phyloP scores from a whole-genome alignment of 2,797 vertebrate species.

The Botia kubotai region DNA sequence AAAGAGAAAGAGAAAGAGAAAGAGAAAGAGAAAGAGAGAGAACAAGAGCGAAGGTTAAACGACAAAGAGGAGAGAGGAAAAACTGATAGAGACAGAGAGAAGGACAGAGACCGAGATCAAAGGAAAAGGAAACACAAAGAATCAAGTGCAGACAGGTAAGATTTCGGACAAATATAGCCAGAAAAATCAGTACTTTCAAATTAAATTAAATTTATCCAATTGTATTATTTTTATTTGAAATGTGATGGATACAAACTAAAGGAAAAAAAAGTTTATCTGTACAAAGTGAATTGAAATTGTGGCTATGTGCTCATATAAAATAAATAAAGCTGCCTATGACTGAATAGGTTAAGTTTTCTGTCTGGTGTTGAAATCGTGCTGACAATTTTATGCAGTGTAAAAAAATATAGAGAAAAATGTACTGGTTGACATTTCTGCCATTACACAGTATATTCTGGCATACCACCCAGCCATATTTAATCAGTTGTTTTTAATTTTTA shows the following conservation, averaged over 20 bases:
- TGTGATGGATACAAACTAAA: not conserved
- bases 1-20: constrained; percentile 56
- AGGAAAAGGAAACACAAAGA: constrained; percentile 77
- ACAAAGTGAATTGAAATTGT: too few species aligned
- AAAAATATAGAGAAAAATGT: not conserved
- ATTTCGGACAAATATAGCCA: not conserved
- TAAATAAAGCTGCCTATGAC: too few species aligned
- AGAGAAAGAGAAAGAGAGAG: constrained; percentile 50
- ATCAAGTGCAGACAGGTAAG: constrained; percentile 71
- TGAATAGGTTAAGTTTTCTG: not conserved
- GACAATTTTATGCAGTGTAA: not conserved
- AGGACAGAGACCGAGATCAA: constrained; percentile 45
- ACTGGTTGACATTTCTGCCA: not conserved
- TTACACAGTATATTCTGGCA: too few species aligned
- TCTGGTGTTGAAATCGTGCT: too few species aligned
- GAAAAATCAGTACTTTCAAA: not conserved
- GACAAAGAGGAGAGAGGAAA: constrained; percentile 62
- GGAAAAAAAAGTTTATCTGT: not conserved
- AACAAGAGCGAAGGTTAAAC: constrained; percentile 56
- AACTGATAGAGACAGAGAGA: constrained; percentile 63
- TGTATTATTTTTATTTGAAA: not conserved
- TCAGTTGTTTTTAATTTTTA: not conserved
- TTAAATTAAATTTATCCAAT: not conserved
- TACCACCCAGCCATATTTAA: not conserved
- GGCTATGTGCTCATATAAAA: too few species aligned